Base-by-base conservation (phyloP, 2,797 vertebrate genomes). In the Microctenopoma steveboyesi region DNA sequence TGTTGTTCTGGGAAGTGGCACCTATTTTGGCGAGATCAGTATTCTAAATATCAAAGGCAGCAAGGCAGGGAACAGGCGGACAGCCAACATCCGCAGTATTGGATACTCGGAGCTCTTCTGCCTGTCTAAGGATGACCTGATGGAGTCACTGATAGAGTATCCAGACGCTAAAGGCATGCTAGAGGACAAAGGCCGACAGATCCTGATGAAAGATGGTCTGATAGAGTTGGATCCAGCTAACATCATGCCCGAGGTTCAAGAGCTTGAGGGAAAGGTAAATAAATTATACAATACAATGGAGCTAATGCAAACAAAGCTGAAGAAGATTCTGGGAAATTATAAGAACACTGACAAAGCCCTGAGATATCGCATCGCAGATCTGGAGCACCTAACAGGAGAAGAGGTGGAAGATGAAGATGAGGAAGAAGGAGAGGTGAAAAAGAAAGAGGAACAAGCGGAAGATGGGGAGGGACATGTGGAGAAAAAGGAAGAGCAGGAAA, bases 31-130 rank as follows among this genome's bases (percentile, higher is more conserved):
- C 10, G 97, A 99, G 88, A 98, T 99, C 74, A 99, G 97, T 76
- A 99, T 99, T 82, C 95, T 99, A 11, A 97, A 96, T 72, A 99
- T 99, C 72, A 98, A 98, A 92, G 98, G 98, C 47, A 99, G 97
- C 90, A 99, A 97, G 93, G 97, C 97, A 1, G 98, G 98, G 1
- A 99, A 99, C 79, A 89, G 97, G 68, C 93, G 98, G 86, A 99
- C 98, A 0, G 98, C 98, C 65, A 99, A 99, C 68, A 99, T 99
- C 83, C 95, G 94, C 84, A 98, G 97, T 78, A 95, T 98, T 18
- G 98, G 98, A 6, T 99, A 99, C 84, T 99, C 98, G 0, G 98
- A 99, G 69, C 94, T 99, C 60, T 99, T 99, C 87, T 98, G 97
- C 56, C 91, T 99, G 60, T 97, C 96, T 39, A 99, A 99, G 89